Evolutionary conservation across 2,797 vertebrate genomes (phyloP), one percentile per base, ranked within the genome.

Genomic region (Lophius americanus): DNA sequence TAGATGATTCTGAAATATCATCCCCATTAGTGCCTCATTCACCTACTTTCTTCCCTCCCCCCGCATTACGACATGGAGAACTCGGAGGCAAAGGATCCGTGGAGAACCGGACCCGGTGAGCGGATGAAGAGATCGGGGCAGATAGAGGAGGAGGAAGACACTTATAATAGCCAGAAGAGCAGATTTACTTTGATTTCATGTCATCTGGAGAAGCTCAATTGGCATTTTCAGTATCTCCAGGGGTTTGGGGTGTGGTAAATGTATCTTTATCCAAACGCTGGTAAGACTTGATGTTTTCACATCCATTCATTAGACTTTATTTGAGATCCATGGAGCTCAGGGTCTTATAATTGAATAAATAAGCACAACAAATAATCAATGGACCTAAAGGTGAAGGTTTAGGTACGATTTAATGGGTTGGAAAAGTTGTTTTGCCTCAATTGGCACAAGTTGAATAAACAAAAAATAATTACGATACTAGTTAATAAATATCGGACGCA

Each of bases 1-100:
- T 48, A 70, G 76, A 74, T 73, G 51, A 73, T 51, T 48, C 54
- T 64, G 75, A 74, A 76, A 79, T 64, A 50, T 58, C 35, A 76
- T 9, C 68, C 64, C 57, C 50, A 7, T 48, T 55, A 38, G 33
- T 48, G 58, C 37, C 48, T 64, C n/a, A 55, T 55, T 60, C 38
- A 2, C 36, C 56, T 59, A 43, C 51, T 57, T 49, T 35, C 12
- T 10, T 23, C 41, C 7, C 33, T 8, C 9, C 36, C 8, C 7
- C 46, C 57, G 79, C 54, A 37, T 63, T 50, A 46, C 43, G 64
- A 58, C 60, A 63, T 0, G 6, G n/a, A 68, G 37, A 55, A 41
- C 37, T 5, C 42, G 51, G 60, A 46, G 1, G 54, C 8, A 35
- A 56, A 53, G 49, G 65, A 72, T 23, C 43, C 6, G 11, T 8